A percentile compares a stretch with the other conserved stretches of the same genome.
Evolutionary conservation across 2,113 vertebrate species (phyloP).

Genomic region (Apeltes quadracus): DNA sequence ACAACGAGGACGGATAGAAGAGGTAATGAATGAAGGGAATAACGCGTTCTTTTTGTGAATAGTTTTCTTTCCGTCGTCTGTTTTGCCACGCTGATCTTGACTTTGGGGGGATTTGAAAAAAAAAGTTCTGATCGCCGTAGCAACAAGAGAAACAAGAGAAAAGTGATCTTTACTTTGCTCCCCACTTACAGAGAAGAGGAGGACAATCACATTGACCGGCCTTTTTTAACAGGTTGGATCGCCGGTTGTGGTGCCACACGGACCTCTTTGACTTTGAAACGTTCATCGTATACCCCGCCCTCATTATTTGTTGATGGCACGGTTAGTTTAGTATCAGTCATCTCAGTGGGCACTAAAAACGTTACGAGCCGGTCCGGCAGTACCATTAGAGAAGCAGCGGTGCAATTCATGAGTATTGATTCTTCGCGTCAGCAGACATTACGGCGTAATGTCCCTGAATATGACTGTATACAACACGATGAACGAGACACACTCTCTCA

Average conservation of each 20-base stretch:
- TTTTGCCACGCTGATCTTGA: too few species aligned
- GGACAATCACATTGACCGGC: neutral
- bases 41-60: neutral
- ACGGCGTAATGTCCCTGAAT: slow-evolving; percentile 48
- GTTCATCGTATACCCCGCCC: neutral
- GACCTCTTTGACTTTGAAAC: neutral
- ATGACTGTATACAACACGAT: slow-evolving; percentile 12
- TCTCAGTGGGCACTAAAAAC: slow-evolving; percentile 38
- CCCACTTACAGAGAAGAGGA: neutral
- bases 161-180: neutral
- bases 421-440: slow-evolving; percentile 50
- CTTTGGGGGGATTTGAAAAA: slow-evolving; percentile 3
- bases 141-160: slow-evolving; percentile 23
- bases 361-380: slow-evolving; percentile 33
- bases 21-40: neutral
- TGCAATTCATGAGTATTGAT: slow-evolving; percentile 71
- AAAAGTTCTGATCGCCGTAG: slow-evolving; percentile 13
- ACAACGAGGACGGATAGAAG: neutral
- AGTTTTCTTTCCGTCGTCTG: neutral
- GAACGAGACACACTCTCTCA: slow-evolving; percentile 32
- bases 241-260: neutral
- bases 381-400: slow-evolving; percentile 44
- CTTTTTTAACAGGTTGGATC: neutral
- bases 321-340: slow-evolving; percentile 27
- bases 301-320: slow-evolving; percentile 2